Conservation (phyloP, 1,140 invertebrate genomes). For the Temnothorax longispinosus region DNA sequence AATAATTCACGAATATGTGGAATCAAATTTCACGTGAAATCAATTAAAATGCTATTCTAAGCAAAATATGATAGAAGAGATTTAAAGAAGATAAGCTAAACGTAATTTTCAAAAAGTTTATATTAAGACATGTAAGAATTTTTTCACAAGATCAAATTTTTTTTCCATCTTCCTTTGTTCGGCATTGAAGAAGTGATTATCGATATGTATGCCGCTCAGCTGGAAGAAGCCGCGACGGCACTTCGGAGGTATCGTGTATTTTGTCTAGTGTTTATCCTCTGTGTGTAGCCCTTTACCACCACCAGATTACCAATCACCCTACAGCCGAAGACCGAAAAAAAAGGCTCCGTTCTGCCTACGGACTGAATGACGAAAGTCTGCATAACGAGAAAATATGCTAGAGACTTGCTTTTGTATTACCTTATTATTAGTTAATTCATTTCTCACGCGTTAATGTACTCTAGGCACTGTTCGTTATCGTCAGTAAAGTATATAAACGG, state of each 20-base stretch:
- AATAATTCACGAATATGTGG: not conserved
- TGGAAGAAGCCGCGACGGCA: conserved; percentile 50
- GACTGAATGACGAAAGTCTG: conserved; percentile 72
- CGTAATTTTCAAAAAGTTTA: conserved; percentile 5
- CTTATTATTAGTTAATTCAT: conserved; percentile 64
- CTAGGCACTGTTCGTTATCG: conserved; percentile 62
- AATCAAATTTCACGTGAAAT: not conserved
- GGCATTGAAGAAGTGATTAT: conserved; percentile 64
- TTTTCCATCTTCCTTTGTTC: conserved; percentile 58
- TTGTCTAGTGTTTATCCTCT: conserved; percentile 86
- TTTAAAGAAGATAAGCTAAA: not conserved
- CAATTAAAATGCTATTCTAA: not conserved
- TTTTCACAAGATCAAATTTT: not conserved
- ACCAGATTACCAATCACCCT: conserved; percentile 80
- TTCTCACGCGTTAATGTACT: conserved; percentile 64
- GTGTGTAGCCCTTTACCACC: conserved; percentile 83
- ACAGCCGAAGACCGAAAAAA: conserved; percentile 78
- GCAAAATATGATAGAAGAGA: not conserved
- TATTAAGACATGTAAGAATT: not conserved
- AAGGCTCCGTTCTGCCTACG: conserved; percentile 72
- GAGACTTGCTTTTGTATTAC: conserved; percentile 68
- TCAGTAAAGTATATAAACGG: conserved; percentile 54
- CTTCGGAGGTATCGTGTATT: conserved; percentile 86
- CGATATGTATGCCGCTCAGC: conserved; percentile 52
- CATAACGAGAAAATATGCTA: conserved; percentile 61